phyloP scores from a whole-genome alignment of 2,888 invertebrate species.

The Archips crataeganus region DNA sequence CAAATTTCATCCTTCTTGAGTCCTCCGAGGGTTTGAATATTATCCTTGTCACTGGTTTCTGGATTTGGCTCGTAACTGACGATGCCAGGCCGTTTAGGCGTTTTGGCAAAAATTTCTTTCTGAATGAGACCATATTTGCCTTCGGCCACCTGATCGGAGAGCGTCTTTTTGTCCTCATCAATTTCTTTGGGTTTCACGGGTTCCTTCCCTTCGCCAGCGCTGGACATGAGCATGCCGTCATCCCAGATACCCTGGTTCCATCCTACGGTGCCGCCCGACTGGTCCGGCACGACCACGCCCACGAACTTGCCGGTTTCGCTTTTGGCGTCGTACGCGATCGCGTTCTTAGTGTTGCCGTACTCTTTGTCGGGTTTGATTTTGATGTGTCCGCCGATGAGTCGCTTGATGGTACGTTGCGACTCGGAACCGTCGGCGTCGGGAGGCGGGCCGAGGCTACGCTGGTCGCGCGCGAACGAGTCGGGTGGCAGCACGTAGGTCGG shows the following conservation, averaged over 20 bases:
- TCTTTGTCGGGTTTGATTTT: slow-evolving; percentile 79
- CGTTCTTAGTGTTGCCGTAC: slow-evolving; percentile 74
- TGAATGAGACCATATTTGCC: slow-evolving; percentile 96
- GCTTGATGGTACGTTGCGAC: slow-evolving; percentile 86
- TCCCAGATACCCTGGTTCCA: slow-evolving; percentile 87
- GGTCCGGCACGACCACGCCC: slow-evolving; percentile 74
- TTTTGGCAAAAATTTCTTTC: slow-evolving; percentile 91
- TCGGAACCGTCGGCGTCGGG: slow-evolving; percentile 68
- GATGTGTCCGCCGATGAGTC: slow-evolving; percentile 90
- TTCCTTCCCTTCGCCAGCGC: slow-evolving; percentile 89
- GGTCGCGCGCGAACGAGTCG: slow-evolving; percentile 83
- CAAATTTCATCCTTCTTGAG: slow-evolving; percentile 94
- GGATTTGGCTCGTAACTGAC: slow-evolving; percentile 93
- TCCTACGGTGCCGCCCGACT: slow-evolving; percentile 81
- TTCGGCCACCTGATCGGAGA: slow-evolving; percentile 95
- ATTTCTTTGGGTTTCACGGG: slow-evolving; percentile 72
- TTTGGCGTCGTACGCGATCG: slow-evolving; percentile 69
- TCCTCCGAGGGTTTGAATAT: slow-evolving; percentile 92
- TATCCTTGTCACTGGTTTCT: slow-evolving; percentile 92
- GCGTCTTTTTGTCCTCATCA: slow-evolving; percentile 93
- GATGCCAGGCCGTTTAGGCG: slow-evolving; percentile 91
- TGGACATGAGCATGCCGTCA: slow-evolving; percentile 88
- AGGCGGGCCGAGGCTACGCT: slow-evolving; percentile 73
- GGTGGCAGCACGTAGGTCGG: slow-evolving; percentile 84
- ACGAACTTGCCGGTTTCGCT: slow-evolving; percentile 75